Percentiles rank a stretch among this genome's conserved stretches.
Conservation (phyloP, 1,140 invertebrate species). For the Nylanderia fulva region DNA sequence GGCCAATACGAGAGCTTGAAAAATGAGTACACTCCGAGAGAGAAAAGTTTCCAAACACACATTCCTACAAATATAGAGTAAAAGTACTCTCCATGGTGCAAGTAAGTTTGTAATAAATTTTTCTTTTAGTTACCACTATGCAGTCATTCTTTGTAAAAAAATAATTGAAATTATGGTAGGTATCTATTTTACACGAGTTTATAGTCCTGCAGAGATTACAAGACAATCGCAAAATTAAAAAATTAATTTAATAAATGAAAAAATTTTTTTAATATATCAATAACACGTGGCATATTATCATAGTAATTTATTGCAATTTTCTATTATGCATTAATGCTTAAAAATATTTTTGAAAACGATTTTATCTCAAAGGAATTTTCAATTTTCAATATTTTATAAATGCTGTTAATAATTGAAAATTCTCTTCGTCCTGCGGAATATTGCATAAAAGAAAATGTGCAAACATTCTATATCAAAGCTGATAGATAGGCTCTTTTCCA, state of each 20-base stretch:
- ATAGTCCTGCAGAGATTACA: neutral
- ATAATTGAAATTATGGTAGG: neutral
- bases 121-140: slow-evolving; percentile 36
- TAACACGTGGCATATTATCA: neutral
- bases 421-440: neutral
- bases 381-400: slow-evolving; percentile 40
- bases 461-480: neutral
- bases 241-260: neutral
- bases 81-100: slow-evolving; percentile 9
- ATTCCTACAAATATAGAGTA: slow-evolving; percentile 51
- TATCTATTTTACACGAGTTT: neutral
- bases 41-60: slow-evolving; percentile 55
- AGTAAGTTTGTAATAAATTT: slow-evolving; percentile 58
- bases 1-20: slow-evolving; percentile 45
- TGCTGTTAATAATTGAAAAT: slow-evolving; percentile 14
- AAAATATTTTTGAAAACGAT: neutral
- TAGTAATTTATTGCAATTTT: neutral
- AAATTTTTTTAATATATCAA: neutral
- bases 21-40: slow-evolving; percentile 44
- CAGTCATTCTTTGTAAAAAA: slow-evolving; percentile 14
- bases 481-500: slow-evolving; percentile 4
- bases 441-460: neutral
- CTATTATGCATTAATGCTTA: neutral
- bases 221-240: neutral
- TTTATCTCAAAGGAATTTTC: neutral